Evolutionary conservation across 2,888 invertebrate genomes (phyloP), one percentile per base, ranked within the genome.

Genomic region (Synergus gifuensis): DNA sequence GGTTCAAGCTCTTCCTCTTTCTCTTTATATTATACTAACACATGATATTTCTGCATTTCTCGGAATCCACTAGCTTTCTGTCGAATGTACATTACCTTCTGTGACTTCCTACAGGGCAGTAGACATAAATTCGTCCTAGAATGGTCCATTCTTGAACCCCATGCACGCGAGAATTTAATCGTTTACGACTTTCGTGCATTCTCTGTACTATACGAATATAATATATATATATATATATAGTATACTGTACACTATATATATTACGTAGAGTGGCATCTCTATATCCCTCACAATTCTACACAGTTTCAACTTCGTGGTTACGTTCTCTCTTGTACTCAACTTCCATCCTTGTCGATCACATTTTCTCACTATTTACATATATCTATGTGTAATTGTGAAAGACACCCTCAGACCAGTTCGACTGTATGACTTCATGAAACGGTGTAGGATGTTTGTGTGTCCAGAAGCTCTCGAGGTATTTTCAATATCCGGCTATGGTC

Each of bases 401-500:
- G 12, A 3, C 60, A 0, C 3, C 62, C 54, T 4, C 36, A 16
- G 54, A 54, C 36, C 40, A 62, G 14, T 54, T 54, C 12, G 28
- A 73, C 36, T 73, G 73, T n/a, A 54, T 73, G 3, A n/a, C 54
- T 4, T 73, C n/a, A 36, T 73, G n/a, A 40, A 73, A 54, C 36
- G n/a, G 49, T 46, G 36, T 49, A 54, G 18, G 69, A 40, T 69
- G 28, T 69, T 28, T 73, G 49, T 18, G 54, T 73, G 73, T 73
- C 54, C 73, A 73, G 22, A 46, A 11, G 81, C 85, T 87, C 86
- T 85, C 86, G 85, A 87, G 88, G 89, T 89, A 90, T 90, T 90
- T 90, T 90, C 90, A 90, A 90, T 90, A 90, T 90, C 90, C 90
- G 89, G 86, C 83, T 80, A 81, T 83, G 85, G 86, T 78, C 84